phyloP scores from a whole-genome alignment of 2,797 vertebrate genomes.

The Sciaenops ocellatus region DNA sequence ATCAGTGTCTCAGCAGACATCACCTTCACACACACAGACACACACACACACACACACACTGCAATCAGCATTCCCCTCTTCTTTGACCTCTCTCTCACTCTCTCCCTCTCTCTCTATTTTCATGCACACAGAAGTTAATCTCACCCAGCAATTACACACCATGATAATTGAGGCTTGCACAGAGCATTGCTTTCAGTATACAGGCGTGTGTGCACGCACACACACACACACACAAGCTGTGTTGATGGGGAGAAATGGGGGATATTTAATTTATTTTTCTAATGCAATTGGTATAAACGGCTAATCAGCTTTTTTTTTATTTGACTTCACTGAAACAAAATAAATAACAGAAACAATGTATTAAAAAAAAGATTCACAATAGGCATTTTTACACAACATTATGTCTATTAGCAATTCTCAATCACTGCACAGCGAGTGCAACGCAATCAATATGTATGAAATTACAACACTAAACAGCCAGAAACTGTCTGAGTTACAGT shows the following conservation, averaged over 20 bases:
- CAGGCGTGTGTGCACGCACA: background rate
- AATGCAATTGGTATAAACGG: slow-evolving; percentile 43
- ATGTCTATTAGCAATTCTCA: background rate
- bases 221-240: background rate
- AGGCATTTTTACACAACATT: slow-evolving; percentile 20
- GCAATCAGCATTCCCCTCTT: slow-evolving; percentile 35
- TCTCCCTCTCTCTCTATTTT: slow-evolving; percentile 21
- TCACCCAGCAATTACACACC: slow-evolving; percentile 53
- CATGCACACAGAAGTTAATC: slow-evolving; percentile 42
- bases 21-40: slow-evolving; percentile 7
- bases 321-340: slow-evolving; percentile 25
- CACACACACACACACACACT: background rate
- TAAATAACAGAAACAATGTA: slow-evolving; percentile 15
- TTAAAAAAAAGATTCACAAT: slow-evolving; percentile 6
- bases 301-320: slow-evolving; percentile 31
- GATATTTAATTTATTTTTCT: slow-evolving; percentile 36
- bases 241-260: background rate
- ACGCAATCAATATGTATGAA: slow-evolving; percentile 17
- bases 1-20: slow-evolving; percentile 12
- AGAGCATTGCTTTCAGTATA: slow-evolving; percentile 9
- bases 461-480: background rate
- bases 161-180: slow-evolving; percentile 47
- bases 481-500: background rate
- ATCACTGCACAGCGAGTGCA: slow-evolving; percentile 4
- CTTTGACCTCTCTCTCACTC: slow-evolving; percentile 36